These are phyloP conservation scores for Parotocinclus haroldoi DNA, from an alignment of 2,797 vertebrate genomes.

Conservation along the genomic window DNA sequence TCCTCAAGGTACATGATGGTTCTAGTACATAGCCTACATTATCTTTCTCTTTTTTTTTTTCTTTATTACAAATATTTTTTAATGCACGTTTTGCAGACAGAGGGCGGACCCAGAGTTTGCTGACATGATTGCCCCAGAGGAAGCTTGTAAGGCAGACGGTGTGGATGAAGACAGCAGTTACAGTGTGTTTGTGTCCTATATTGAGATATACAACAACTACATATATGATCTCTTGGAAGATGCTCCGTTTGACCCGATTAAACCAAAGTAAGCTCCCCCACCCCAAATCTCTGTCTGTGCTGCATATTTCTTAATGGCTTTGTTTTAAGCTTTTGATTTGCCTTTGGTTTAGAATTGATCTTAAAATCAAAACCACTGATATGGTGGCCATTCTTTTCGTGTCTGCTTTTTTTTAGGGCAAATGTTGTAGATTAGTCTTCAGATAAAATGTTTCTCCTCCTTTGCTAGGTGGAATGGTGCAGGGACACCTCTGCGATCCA, in stretches of 20 bases:
- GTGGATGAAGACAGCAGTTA: slow-evolving; percentile 95
- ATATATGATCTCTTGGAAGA: slow-evolving; percentile 96
- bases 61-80: too few species aligned
- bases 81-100: slow-evolving; percentile 76
- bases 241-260: slow-evolving; percentile 78
- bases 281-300: too few species aligned
- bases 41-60: neutral
- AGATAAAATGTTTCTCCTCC: slow-evolving; percentile 71
- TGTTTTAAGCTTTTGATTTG: too few species aligned
- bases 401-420: neutral
- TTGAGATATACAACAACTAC: slow-evolving; percentile 99
- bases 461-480: slow-evolving; percentile 90
- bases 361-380: neutral
- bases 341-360: neutral
- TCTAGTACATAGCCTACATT: neutral
- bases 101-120: slow-evolving; percentile 88
- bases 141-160: slow-evolving; percentile 75
- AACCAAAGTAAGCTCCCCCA: slow-evolving; percentile 94
- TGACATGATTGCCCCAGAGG: slow-evolving; percentile 86
- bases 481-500: slow-evolving; percentile 86
- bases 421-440: slow-evolving; percentile 28
- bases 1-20: slow-evolving; percentile 70
- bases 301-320: too few species aligned
- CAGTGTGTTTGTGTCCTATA: slow-evolving; percentile 90
- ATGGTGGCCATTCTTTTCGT: neutral